phyloP scores from a whole-genome alignment of 2,888 invertebrate genomes.

The Anagyrus pseudococci region DNA sequence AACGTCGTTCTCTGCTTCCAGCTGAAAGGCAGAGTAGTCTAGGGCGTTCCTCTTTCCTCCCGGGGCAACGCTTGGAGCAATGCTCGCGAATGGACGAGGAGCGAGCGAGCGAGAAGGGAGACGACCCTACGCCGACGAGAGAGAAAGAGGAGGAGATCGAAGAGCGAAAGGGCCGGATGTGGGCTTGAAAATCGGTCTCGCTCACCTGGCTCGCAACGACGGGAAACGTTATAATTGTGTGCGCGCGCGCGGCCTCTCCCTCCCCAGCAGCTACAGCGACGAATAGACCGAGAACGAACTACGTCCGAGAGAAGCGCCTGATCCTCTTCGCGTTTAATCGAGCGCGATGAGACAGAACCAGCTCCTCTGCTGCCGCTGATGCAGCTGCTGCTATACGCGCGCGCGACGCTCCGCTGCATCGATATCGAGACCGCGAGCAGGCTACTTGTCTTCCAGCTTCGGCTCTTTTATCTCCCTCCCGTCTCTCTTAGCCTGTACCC shows the following conservation, averaged over 20 bases:
- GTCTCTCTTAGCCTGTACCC: too few relatives aligned
- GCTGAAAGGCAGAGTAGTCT: constrained; percentile 39
- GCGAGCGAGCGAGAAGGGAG: neutral
- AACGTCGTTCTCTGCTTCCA: constrained; percentile 48
- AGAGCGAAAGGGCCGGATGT: constrained; percentile 47
- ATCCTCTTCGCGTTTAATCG: constrained; percentile 47
- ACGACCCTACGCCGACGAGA: too few relatives aligned
- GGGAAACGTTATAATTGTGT: constrained; percentile 52
- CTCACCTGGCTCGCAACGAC: constrained; percentile 57
- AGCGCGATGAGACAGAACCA: constrained; percentile 47
- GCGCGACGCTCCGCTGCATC: too few relatives aligned
- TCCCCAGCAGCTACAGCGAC: too few relatives aligned
- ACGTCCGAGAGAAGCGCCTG: constrained; percentile 9
- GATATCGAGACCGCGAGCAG: too few relatives aligned
- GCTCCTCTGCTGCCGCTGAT: neutral
- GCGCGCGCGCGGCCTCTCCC: neutral
- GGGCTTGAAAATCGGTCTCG: constrained; percentile 57
- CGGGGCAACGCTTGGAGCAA: too few relatives aligned
- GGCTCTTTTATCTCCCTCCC: too few relatives aligned
- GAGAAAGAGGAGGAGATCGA: neutral
- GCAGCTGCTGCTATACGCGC: too few relatives aligned
- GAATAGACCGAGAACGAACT: neutral
- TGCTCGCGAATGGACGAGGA: too few relatives aligned
- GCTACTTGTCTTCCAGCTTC: too few relatives aligned
- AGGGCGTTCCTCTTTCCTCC: too few relatives aligned